A percentile compares a stretch with the other conserved stretches of the same genome.
These are phyloP conservation scores for Therioaphis trifolii DNA, from an alignment of 2,888 invertebrate species.

Conservation along the genomic window DNA sequence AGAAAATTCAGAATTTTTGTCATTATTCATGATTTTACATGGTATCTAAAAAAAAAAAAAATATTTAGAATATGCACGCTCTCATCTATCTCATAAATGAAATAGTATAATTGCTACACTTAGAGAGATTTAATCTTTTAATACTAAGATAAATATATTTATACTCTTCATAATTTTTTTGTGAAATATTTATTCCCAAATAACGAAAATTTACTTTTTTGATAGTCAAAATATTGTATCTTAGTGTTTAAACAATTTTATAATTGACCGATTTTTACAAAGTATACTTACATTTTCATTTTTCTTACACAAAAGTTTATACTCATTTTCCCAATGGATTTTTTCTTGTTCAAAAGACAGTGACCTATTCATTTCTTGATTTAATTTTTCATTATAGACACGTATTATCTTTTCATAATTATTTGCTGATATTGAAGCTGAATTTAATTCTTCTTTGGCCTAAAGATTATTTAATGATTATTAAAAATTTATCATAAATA, in stretches of 20 bases:
- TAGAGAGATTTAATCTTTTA: too few relatives aligned
- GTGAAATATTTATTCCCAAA: too few relatives aligned
- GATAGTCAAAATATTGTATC: too few relatives aligned
- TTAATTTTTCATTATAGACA: slow-evolving; percentile 34
- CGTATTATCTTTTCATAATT: not conserved
- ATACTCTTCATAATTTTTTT: too few relatives aligned
- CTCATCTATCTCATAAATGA: too few relatives aligned
- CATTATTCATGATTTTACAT: not conserved
- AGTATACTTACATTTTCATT: slow-evolving; percentile 26
- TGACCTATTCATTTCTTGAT: slow-evolving; percentile 37
- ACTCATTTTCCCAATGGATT: slow-evolving; percentile 31
- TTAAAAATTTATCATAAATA: not conserved
- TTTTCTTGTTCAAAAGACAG: slow-evolving; percentile 50
- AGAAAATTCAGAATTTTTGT: not conserved
- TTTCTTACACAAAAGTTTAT: slow-evolving; percentile 38
- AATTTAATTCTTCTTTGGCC: slow-evolving; percentile 49
- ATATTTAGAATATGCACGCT: too few relatives aligned
- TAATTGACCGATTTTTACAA: too few relatives aligned
- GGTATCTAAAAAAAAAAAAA: too few relatives aligned
- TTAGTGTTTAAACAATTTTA: too few relatives aligned
- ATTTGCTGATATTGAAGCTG: not conserved
- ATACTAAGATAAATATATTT: too few relatives aligned
- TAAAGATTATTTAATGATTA: slow-evolving; percentile 1
- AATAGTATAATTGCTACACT: too few relatives aligned
- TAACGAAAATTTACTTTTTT: too few relatives aligned